phyloP scores from a whole-genome alignment of 2,113 vertebrate genomes.

The Gambusia holbrooki region DNA sequence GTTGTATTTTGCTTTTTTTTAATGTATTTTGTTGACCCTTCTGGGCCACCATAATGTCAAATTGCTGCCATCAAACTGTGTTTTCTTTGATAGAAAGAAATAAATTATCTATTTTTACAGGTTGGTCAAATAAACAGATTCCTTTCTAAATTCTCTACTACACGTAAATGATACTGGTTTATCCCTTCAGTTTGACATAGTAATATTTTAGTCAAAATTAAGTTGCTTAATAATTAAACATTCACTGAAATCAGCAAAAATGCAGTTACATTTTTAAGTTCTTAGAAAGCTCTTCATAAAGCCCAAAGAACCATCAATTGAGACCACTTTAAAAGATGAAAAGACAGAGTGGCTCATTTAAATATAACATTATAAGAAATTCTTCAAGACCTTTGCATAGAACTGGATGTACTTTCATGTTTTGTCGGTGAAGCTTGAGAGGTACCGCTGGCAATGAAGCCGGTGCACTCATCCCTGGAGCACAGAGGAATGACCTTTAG shows the following conservation, averaged over 20 bases:
- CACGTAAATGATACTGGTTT: not conserved
- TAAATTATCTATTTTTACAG: not conserved
- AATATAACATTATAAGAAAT: not conserved
- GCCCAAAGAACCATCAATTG: not conserved
- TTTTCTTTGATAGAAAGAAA: not conserved
- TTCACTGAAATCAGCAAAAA: not conserved
- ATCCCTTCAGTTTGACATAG: not conserved
- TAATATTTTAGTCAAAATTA: no score
- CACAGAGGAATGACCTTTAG: conserved; percentile 77
- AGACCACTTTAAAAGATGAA: not conserved
- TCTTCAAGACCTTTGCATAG: not conserved
- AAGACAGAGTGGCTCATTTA: not conserved
- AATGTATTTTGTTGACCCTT: no score
- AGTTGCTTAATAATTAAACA: not conserved
- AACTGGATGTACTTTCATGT: conserved; percentile 8
- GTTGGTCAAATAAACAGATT: not conserved
- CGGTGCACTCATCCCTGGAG: conserved; percentile 52
- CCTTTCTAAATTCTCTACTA: not conserved
- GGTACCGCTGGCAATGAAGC: conserved; percentile 44
- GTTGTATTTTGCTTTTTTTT: no score
- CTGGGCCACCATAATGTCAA: no score
- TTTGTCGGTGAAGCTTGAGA: conserved; percentile 61
- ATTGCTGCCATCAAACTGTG: not conserved
- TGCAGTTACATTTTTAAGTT: not conserved
- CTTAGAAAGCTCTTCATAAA: not conserved